A percentile compares a stretch with the other conserved stretches of the same genome.
These are phyloP conservation scores for Formica aserva DNA, from an alignment of 2,888 invertebrate species.

Conservation along the genomic window DNA sequence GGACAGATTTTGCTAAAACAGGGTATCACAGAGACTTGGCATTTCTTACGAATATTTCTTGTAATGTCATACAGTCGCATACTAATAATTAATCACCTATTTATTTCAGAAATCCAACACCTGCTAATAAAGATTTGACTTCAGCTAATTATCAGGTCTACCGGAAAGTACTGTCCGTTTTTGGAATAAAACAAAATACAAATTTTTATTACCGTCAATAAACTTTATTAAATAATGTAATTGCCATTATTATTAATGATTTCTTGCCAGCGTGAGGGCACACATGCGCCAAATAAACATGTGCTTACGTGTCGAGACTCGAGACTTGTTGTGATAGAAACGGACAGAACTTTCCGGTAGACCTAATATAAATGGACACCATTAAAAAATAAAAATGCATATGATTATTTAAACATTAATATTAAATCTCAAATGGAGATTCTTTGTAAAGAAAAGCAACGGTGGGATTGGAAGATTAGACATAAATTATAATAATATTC, in stretches of 20 bases:
- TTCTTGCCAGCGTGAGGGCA: too few species aligned
- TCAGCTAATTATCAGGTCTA: conserved; percentile 63
- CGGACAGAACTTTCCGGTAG: too few species aligned
- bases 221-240: too few species aligned
- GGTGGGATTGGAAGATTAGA: conserved; percentile 59
- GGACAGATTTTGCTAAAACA: conserved; percentile 83
- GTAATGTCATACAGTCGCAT: not conserved
- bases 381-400: conserved; percentile 60
- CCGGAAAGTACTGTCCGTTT: too few species aligned
- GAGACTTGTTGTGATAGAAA: too few species aligned
- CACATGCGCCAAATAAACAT: too few species aligned
- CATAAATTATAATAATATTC: conserved; percentile 69
- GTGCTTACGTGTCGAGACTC: too few species aligned
- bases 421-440: conserved; percentile 74
- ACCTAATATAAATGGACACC: conserved; percentile 80
- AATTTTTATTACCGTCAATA: too few species aligned
- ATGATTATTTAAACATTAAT: conserved; percentile 77
- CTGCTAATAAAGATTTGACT: conserved; percentile 68
- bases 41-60: not conserved
- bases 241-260: too few species aligned
- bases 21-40: conserved; percentile 73
- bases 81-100: not conserved
- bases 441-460: conserved; percentile 36
- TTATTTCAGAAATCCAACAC: conserved; percentile 79
- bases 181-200: too few species aligned